Conservation (phyloP, 2,888 invertebrate genomes). For the Sarcophaga rosellei region DNA sequence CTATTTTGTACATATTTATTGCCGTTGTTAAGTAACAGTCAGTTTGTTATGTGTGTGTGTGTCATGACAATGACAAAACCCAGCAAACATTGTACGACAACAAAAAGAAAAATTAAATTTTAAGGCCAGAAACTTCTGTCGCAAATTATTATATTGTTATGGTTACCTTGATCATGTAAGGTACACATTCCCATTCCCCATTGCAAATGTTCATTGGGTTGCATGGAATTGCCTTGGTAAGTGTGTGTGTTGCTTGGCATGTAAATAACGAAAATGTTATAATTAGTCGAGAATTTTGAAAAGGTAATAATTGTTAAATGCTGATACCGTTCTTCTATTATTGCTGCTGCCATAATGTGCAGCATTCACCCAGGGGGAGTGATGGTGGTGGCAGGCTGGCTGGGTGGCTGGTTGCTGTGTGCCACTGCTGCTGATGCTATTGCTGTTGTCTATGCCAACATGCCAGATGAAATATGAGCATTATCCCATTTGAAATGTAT, state of each 20-base stretch:
- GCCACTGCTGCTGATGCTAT: not conserved
- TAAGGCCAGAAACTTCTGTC: no score
- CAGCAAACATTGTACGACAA: not conserved
- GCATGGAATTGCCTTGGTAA: not conserved
- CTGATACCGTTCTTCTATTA: constrained; percentile 8
- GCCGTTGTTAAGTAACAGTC: not conserved
- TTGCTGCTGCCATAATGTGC: not conserved
- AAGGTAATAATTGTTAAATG: constrained; percentile 27
- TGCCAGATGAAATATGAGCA: constrained; percentile 45
- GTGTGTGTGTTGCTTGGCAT: not conserved
- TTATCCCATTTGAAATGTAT: not conserved
- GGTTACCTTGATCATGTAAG: no score
- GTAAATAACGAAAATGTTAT: constrained; percentile 12
- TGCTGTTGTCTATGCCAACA: not conserved
- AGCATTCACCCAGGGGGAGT: no score
- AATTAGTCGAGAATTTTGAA: constrained; percentile 12
- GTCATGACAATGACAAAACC: not conserved
- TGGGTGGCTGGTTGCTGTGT: not conserved
- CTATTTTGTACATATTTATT: not conserved
- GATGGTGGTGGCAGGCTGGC: not conserved
- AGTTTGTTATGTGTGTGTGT: not conserved
- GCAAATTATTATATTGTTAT: no score
- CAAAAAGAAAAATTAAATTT: no score
- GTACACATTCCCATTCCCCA: no score
- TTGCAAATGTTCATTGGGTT: no score